These are phyloP conservation scores for Isichthys henryi DNA, from an alignment of 2,113 vertebrate genomes.

Conservation along the genomic window DNA sequence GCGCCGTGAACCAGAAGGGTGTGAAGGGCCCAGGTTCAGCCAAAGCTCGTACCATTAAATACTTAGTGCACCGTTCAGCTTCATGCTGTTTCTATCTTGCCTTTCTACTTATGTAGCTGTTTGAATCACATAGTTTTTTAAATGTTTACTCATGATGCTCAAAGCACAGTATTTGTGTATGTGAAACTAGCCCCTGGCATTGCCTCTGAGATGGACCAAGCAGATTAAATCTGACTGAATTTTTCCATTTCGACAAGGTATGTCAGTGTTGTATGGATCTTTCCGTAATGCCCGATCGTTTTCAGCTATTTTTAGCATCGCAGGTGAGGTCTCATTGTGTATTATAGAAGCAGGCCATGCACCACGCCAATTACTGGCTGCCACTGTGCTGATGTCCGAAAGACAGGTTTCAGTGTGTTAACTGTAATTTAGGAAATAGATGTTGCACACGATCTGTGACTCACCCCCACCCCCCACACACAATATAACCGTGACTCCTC, in stretches of 20 bases:
- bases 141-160: background rate
- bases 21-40: background rate
- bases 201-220: background rate
- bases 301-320: background rate
- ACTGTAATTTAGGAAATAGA: slow-evolving; percentile 63
- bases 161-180: background rate
- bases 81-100: too few relatives aligned
- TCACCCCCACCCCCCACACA: slow-evolving; percentile 31
- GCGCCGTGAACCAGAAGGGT: background rate
- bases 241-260: background rate
- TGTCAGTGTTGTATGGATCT: background rate
- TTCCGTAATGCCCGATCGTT: background rate
- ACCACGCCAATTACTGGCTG: background rate
- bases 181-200: background rate
- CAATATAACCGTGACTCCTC: slow-evolving; percentile 51
- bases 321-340: background rate
- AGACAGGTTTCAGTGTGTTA: slow-evolving; percentile 52
- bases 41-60: background rate
- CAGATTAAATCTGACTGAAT: background rate
- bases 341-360: background rate
- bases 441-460: slow-evolving; percentile 41
- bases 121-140: background rate
- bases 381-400: background rate
- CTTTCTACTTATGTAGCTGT: background rate
- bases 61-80: too few relatives aligned